phyloP scores from a whole-genome alignment of 2,888 invertebrate genomes.

The Metellina segmentata region DNA sequence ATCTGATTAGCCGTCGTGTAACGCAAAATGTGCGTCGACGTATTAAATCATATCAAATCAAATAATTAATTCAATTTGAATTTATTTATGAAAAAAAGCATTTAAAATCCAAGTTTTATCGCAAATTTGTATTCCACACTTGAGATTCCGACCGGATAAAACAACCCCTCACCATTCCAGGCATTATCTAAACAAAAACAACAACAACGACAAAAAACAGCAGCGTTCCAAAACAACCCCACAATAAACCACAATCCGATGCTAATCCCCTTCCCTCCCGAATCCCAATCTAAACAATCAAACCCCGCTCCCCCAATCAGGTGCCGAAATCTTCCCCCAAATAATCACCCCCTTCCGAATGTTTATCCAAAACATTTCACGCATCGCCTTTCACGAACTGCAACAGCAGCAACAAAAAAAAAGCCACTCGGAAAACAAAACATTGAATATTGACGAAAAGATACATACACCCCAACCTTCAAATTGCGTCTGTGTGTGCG shows the following conservation, averaged over 20 bases:
- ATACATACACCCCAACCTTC: constrained; percentile 18
- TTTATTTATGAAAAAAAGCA: too few relatives aligned
- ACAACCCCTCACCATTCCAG: too few relatives aligned
- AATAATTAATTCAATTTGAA: too few relatives aligned
- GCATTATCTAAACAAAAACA: too few relatives aligned
- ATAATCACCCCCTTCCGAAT: constrained; percentile 27
- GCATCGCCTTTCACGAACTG: background rate
- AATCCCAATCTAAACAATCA: background rate
- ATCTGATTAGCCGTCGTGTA: too few relatives aligned
- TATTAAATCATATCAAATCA: too few relatives aligned
- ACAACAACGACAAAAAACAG: background rate
- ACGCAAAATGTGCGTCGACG: too few relatives aligned
- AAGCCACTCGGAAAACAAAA: constrained; percentile 34
- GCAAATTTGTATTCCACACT: too few relatives aligned
- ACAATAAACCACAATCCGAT: background rate
- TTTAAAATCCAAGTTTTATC: too few relatives aligned
- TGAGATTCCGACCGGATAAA: too few relatives aligned
- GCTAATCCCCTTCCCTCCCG: background rate
- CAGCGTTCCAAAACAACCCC: background rate
- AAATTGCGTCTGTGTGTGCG: constrained; percentile 27
- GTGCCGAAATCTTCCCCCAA: background rate
- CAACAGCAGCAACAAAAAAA: constrained; percentile 41
- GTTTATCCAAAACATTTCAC: constrained; percentile 33
- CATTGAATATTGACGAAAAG: constrained; percentile 58
- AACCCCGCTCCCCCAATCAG: background rate